Evolutionary conservation across 30 jellyfish, hydroid and myxozoan species (phyloP).

Genomic region (Hydra vulgaris): DNA sequence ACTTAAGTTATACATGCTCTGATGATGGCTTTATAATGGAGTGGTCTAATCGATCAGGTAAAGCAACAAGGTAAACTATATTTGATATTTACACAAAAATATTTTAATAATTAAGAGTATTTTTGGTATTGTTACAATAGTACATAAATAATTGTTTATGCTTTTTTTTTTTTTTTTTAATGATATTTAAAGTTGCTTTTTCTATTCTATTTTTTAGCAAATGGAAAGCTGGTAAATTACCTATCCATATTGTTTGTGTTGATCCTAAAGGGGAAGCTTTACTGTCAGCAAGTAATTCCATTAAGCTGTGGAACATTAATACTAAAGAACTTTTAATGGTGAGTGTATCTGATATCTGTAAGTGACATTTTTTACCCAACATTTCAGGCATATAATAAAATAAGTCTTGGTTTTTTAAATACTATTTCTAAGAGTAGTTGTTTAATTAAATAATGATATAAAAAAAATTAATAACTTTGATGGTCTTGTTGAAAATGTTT

Average conservation of each 20-base stretch:
- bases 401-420: no score
- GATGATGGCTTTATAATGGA: slow-evolving; percentile 47
- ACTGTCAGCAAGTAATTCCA: slow-evolving; percentile 69
- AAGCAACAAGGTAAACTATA: slow-evolving; percentile 33
- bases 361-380: not conserved
- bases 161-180: no score
- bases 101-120: not conserved
- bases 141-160: no score
- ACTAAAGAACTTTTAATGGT: slow-evolving; percentile 67
- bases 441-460: no score
- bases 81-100: not conserved
- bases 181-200: no score
- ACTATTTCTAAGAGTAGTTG: no score
- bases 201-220: slow-evolving; percentile 16
- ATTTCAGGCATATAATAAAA: no score
- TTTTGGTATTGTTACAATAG: no score
- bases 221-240: slow-evolving; percentile 58
- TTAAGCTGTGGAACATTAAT: slow-evolving; percentile 55
- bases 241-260: slow-evolving; percentile 31
- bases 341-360: not conserved
- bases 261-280: slow-evolving; percentile 55
- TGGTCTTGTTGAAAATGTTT: no score
- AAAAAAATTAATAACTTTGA: no score
- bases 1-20: slow-evolving; percentile 38
- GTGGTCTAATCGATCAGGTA: slow-evolving; percentile 38